Evolutionary conservation across 2,797 vertebrate species (phyloP), one percentile per base, ranked within the genome.

Genomic region (Myioborus melanocephalus): DNA sequence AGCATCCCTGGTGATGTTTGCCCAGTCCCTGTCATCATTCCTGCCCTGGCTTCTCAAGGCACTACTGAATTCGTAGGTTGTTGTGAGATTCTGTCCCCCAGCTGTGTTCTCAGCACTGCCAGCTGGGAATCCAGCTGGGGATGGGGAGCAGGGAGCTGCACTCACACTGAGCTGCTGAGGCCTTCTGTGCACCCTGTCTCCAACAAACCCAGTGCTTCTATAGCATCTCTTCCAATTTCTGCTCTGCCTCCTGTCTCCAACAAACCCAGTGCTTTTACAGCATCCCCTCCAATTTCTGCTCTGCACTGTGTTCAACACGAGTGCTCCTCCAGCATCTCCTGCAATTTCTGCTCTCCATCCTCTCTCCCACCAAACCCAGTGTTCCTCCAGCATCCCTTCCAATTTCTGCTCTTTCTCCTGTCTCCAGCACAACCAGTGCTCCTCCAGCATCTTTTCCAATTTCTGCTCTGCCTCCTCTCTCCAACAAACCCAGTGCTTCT

Each of bases 71-170:
- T 76, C 24, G 15, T 9, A 35, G 49, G 35, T 55, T 93, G 75
- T 13, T 94, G 70, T 46, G 47, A 64, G 44, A 64, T 88, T 72
- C 68, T 83, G 28, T 65, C 55, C 43, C 39, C 55, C 59, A 65
- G 59, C 41, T 65, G 76, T 14, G 81, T 14, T 63, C 71, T 73
- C 52, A 17, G 55, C 52, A 3, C 43, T 78, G 52, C 53, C 27
- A 1, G 70, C 14, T 55, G 70, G 50, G 32, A 14, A 32, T 49
- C 7, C 43, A 3, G 59, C 59, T 21, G 81, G 59, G 49, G 20
- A 6, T 8, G 0, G 9, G 24, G 34, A 5, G 12, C 52, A 26
- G 57, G 63, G 65, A 43, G 44, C 63, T 56, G 1, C 9, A 0
- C 32, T 60, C 2, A 0, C 41, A 9, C 28, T 4, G 50, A 59